Conservation (phyloP, 2,113 vertebrate species). For the Orycteropus afer region DNA sequence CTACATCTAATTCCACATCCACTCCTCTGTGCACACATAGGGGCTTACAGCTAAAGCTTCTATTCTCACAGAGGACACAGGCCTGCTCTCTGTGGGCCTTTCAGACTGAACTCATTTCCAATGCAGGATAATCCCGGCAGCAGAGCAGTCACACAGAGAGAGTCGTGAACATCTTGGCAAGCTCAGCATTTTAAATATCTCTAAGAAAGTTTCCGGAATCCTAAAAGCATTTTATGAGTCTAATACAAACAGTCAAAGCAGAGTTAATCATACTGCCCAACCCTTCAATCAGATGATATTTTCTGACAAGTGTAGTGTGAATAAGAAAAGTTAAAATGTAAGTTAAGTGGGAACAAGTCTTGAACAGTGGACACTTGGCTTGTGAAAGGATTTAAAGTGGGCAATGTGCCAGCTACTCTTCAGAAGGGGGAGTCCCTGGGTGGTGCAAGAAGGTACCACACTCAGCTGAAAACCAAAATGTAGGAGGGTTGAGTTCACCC, state of each 20-base stretch:
- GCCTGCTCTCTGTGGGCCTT: background rate
- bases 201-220: background rate
- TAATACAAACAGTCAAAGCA: background rate
- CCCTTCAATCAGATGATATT: background rate
- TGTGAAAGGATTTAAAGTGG: fast-evolving
- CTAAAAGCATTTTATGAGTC: background rate
- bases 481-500: background rate
- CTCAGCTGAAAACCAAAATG: background rate
- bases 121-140: fast-evolving
- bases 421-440: background rate
- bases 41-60: background rate
- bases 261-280: background rate
- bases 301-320: background rate
- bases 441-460: background rate
- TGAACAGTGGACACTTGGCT: fast-evolving
- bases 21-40: background rate
- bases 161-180: background rate
- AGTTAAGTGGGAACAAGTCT: background rate
- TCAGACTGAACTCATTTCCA: background rate
- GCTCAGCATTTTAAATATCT: background rate
- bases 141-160: background rate
- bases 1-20: background rate
- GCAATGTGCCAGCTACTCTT: fast-evolving
- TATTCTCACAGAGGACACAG: background rate
- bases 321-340: background rate